Evolutionary conservation across 2,113 vertebrate species (phyloP), one percentile per base, ranked within the genome.

Genomic region (Arvicanthis niloticus): DNA sequence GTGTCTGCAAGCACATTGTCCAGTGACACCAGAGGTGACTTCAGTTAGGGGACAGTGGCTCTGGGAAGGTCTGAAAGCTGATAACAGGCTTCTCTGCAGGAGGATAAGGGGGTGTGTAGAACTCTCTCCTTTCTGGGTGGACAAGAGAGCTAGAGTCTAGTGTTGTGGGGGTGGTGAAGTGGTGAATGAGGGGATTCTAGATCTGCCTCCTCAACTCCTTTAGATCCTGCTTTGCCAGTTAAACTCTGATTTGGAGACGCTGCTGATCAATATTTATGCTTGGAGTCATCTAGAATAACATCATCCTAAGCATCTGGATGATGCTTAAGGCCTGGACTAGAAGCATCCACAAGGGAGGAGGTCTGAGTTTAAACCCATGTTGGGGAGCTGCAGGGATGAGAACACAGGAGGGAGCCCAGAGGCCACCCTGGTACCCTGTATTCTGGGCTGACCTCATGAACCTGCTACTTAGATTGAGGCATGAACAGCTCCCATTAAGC

Each of bases 331-430:
- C 72, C 72, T 53, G 62, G 81, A 15, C 76, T 87, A 60, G n/a
- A 93, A 88, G 80, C 87, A 67, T 95, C 91, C 96, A 81, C 70
- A 82, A 91, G 58, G 56, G 89, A 84, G 84, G 68, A 76, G 84
- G 78, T 17, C 51, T 19, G 85, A 76, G 37, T 72, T 17, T 16
- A 56, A 82, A n/a, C 48, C 65, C 24, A 19, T 42, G 73, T 40
- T 42, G 37, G 37, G 13, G 13, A 21, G 13, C 8, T 8, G 0
- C 7, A 3, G 51, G 56, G 12, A 0, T 22, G 8, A 51, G 29
- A 48, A 31, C 2, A 19, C 29, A 13, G 16, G 5, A 29, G 17
- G 84, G 56, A 76, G 76, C n/a, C 12, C 19, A 2, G 34, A 73
- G 78, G 60, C 58, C 13, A n/a, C 58, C 29, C 31, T 0, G 5